Evolutionary conservation across 2,888 invertebrate genomes (phyloP).

Genomic region (Argyresthia goedartella): DNA sequence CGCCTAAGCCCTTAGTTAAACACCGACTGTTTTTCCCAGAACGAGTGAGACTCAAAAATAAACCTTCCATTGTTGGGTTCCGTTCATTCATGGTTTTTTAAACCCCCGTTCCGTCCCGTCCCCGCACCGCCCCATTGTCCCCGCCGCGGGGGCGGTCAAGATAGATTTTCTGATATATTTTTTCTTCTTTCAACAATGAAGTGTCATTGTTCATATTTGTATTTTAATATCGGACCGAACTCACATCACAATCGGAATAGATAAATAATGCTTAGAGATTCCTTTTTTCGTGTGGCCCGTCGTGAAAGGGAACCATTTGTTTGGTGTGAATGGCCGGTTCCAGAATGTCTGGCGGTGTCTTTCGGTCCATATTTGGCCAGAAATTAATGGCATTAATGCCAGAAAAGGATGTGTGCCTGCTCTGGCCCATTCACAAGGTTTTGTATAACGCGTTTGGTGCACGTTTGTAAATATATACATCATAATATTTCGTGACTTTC

Average conservation of each 20-base stretch:
- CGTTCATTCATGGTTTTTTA: conserved; percentile 46
- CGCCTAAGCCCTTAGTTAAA: conserved; percentile 18
- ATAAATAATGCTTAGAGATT: conserved; percentile 52
- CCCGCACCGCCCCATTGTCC: conserved; percentile 39
- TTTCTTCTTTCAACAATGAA: conserved; percentile 52
- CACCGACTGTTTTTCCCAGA: conserved; percentile 4
- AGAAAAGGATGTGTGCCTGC: conserved; percentile 19
- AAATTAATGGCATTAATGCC: conserved; percentile 31
- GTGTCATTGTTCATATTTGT: conserved; percentile 60
- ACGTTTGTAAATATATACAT: conserved; percentile 11
- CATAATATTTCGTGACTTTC: conserved; percentile 26
- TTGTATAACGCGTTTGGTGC: conserved; percentile 13
- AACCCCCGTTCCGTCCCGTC: neutral
- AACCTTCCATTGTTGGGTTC: conserved; percentile 25
- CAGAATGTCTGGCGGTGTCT: conserved; percentile 40
- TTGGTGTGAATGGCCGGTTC: conserved; percentile 49
- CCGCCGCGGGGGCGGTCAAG: conserved; percentile 31
- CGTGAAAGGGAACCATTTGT: conserved; percentile 25
- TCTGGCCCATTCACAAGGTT: conserved; percentile 26
- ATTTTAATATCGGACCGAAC: conserved; percentile 57
- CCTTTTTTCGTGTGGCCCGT: conserved; percentile 22
- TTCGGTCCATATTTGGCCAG: conserved; percentile 26
- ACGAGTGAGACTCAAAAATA: conserved; percentile 15
- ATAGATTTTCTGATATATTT: conserved; percentile 44
- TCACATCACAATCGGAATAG: conserved; percentile 52